Evolutionary conservation across 2,888 invertebrate species (phyloP), one percentile per base, ranked within the genome.

Genomic region (Lymantria dispar): DNA sequence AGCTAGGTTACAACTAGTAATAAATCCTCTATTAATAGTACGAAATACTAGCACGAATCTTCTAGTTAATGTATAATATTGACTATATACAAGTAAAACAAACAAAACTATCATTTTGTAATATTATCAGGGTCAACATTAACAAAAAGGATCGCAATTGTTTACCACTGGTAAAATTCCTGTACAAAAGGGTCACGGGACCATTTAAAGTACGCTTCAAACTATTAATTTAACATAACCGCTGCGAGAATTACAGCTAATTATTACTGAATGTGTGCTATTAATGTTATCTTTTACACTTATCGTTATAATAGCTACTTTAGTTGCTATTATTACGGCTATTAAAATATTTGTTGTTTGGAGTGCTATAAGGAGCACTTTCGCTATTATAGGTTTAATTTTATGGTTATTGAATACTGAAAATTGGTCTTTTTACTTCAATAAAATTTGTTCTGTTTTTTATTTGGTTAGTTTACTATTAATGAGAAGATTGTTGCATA

Each of bases 231-330:
- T 31, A 47, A 43, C 48, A 61, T 56, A 58, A 53, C 46, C 47
- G 46, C 22, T 58, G 53, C 61, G 46, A 50, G 52, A 58, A 65
- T 66, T 60, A 61, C 58, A 53, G 56, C 45, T 47, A 59, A 56
- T 48, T 51, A 48, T 44, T 50, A 63, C 60, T 54, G 71, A 78
- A 67, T 62, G 64, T 56, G 7, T 45, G n/a, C 68, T 52, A 70
- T 80, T 80, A 70, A 56, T 60, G 65, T 76, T 76, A 78, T 78
- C 75, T 74, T 68, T 68, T 59, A 63, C 54, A 55, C 60, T 64
- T 66, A 76, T 72, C 69, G 64, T 70, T 74, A 68, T 68, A 74
- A 79, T 72, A 58, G 60, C 50, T 54, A 43, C 62, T 65, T 62
- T 65, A 65, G 51, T 65, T 40, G 40, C 15, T 13, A 8, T 40